Evolutionary conservation across 2,888 invertebrate species (phyloP).

Genomic region (Papilio elwesi): DNA sequence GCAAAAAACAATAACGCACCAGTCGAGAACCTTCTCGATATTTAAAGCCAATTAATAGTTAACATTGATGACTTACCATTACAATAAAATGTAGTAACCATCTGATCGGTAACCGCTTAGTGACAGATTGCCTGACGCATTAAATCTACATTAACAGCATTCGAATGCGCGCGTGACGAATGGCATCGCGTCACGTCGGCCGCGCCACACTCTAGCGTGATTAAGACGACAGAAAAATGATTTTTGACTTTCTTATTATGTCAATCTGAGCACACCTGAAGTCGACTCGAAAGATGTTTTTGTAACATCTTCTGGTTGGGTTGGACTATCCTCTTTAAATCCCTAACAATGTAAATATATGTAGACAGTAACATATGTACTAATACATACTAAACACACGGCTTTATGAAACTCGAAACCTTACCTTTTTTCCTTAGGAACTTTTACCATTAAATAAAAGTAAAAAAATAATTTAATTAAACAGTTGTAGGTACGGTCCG

Average conservation of each 20-base stretch:
- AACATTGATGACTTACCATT: background rate
- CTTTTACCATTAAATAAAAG: too few species aligned
- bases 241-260: background rate
- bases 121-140: slow-evolving; percentile 16
- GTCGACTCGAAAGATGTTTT: background rate
- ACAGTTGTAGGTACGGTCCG: too few species aligned
- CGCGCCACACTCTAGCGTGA: background rate
- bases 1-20: too few species aligned
- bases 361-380: too few species aligned
- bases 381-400: too few species aligned
- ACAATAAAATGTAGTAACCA: slow-evolving; percentile 1
- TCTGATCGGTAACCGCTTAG: background rate
- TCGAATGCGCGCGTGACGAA: slow-evolving; percentile 14
- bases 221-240: background rate
- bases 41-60: background rate
- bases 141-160: slow-evolving; percentile 8
- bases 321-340: too few species aligned
- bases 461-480: too few species aligned
- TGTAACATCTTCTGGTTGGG: too few species aligned
- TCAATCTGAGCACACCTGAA: background rate
- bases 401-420: too few species aligned
- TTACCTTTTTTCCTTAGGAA: too few species aligned
- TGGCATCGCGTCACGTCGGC: background rate
- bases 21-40: too few species aligned
- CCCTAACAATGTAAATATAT: too few species aligned